Conservation (phyloP, 2,113 vertebrate species). For the Thoracochromis brauschi region DNA sequence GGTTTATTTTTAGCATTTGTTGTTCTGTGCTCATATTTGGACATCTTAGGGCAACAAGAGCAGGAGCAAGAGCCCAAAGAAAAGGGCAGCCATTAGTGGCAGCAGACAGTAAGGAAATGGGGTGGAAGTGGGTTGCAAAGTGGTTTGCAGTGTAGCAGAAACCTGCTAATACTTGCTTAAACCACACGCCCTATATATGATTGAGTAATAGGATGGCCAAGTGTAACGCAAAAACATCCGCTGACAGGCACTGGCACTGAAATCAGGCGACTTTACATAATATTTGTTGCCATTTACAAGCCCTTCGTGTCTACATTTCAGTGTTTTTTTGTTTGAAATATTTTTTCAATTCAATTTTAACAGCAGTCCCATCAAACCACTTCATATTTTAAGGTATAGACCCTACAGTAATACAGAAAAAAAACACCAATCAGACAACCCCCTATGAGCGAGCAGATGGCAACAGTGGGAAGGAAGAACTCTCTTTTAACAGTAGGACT, state of each 20-base stretch:
- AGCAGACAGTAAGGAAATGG: not conserved
- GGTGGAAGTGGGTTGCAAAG: not conserved
- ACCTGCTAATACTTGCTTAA: not conserved
- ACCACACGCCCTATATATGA: not conserved
- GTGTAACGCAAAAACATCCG: not conserved
- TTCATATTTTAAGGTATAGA: not conserved
- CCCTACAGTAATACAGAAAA: not conserved
- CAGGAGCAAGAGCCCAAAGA: fast-evolving
- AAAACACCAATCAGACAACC: not conserved
- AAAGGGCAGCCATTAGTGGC: not conserved
- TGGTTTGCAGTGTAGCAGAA: not conserved
- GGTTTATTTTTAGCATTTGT: not conserved
- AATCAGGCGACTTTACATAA: not conserved
- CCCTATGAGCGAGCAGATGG: not conserved
- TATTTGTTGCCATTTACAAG: fast-evolving
- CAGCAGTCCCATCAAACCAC: not conserved
- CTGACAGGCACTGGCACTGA: fast-evolving
- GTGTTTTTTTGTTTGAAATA: fast-evolving
- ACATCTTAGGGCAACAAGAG: not conserved
- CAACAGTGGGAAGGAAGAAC: not conserved
- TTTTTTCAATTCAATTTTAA: not conserved
- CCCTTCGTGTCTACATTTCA: not conserved
- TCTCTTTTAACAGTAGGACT: fast-evolving
- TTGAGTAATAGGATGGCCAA: not conserved
- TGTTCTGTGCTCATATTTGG: not conserved